These are phyloP conservation scores for Gymnocypris eckloni DNA, from an alignment of 2,797 vertebrate genomes.

Conservation along the genomic window DNA sequence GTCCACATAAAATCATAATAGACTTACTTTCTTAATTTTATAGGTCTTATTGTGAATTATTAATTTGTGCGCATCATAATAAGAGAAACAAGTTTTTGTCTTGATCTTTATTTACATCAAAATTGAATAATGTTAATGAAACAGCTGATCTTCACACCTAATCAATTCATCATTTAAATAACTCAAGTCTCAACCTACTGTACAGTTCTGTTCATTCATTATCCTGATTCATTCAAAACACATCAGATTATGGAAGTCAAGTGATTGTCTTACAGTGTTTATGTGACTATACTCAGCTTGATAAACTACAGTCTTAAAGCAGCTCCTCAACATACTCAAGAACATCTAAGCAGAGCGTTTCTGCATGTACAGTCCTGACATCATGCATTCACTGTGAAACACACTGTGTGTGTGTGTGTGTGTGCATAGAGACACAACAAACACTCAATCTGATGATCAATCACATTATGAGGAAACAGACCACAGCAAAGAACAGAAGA, in stretches of 20 bases:
- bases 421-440: slow-evolving; percentile 8
- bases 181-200: background rate
- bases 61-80: background rate
- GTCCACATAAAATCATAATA: no score
- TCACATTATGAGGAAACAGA: slow-evolving; percentile 4
- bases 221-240: background rate
- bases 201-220: background rate
- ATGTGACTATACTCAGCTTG: background rate
- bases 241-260: background rate
- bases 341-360: background rate
- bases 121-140: background rate
- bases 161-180: background rate
- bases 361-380: background rate
- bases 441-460: background rate
- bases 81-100: background rate
- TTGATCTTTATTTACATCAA: background rate
- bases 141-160: background rate
- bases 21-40: background rate
- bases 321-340: background rate
- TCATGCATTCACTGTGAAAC: background rate
- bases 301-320: background rate
- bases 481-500: background rate
- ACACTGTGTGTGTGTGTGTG: no score
- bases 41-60: background rate
- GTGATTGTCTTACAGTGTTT: background rate